A percentile compares a stretch with the other conserved stretches of the same genome.
phyloP scores from a whole-genome alignment of 2,888 invertebrate genomes.

The Xestia c-nigrum region DNA sequence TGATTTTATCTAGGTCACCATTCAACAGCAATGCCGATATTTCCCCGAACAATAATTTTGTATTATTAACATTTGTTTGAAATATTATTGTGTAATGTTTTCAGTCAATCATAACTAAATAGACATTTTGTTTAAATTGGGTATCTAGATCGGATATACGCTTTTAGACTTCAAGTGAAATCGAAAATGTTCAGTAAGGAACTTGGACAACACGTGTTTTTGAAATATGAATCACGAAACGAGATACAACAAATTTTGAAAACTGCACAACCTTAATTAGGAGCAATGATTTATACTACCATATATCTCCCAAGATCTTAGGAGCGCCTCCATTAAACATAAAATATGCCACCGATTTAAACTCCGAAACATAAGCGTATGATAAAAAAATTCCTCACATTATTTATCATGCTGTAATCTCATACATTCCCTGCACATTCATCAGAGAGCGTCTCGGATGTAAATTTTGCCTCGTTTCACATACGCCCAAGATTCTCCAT shows the following conservation, averaged over 20 bases:
- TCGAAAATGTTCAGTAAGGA: background rate
- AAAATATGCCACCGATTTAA: conserved; percentile 67
- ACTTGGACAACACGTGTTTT: conserved; percentile 9
- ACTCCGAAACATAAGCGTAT: conserved; percentile 61
- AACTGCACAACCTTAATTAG: conserved; percentile 50
- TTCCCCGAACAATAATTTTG: conserved; percentile 6
- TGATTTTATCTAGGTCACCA: conserved; percentile 26
- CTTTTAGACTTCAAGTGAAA: conserved; percentile 10
- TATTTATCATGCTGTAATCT: conserved; percentile 72
- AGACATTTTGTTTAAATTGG: conserved; percentile 4
- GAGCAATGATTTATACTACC: conserved; percentile 50
- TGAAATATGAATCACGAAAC: conserved; percentile 31
- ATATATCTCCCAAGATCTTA: conserved; percentile 61
- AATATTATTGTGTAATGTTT: conserved; percentile 7
- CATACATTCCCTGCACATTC: conserved; percentile 67
- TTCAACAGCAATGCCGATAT: conserved; percentile 7
- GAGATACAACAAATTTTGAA: conserved; percentile 24
- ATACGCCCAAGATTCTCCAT: conserved; percentile 71
- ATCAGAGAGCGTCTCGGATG: conserved; percentile 68
- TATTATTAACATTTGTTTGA: conserved; percentile 16
- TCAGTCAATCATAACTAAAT: background rate
- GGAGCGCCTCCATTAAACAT: conserved; percentile 59
- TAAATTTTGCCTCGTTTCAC: conserved; percentile 70
- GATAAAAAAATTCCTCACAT: conserved; percentile 66
- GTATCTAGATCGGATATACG: conserved; percentile 14